A percentile compares a stretch with the other conserved stretches of the same genome.
These are phyloP conservation scores for Hirtodrosophila alboralis DNA, from an alignment of 2,888 invertebrate genomes.

Conservation along the genomic window DNA sequence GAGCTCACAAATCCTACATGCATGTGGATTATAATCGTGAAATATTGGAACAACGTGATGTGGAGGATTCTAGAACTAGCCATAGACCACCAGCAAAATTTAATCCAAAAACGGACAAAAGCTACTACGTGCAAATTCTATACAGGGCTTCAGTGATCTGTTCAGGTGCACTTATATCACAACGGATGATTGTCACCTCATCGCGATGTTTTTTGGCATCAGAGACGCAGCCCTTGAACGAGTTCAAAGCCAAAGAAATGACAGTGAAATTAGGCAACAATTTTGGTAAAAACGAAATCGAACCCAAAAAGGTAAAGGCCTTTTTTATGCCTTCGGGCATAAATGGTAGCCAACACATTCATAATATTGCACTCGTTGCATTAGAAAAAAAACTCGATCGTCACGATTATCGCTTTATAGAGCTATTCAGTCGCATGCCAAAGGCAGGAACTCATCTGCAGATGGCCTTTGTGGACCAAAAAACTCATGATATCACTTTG, in stretches of 20 bases:
- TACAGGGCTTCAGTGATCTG: constrained; percentile 46
- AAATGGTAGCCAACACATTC: neutral
- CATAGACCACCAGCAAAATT: constrained; percentile 5
- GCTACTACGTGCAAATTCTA: constrained; percentile 45
- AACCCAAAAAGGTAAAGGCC: constrained; percentile 13
- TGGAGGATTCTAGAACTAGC: accelerated
- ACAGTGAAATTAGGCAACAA: constrained; percentile 26
- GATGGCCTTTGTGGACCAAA: constrained; percentile 25
- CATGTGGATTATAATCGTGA: constrained; percentile 46
- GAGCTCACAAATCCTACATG: neutral
- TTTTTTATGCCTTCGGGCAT: constrained; percentile 34
- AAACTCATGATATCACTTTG: constrained; percentile 1
- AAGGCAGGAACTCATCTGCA: neutral
- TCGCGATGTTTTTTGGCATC: constrained; percentile 36
- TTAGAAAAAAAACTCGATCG: constrained; percentile 15
- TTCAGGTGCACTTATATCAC: constrained; percentile 42
- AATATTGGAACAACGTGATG: constrained; percentile 7
- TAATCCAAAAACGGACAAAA: constrained; percentile 4
- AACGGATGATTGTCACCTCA: constrained; percentile 54
- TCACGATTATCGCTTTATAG: constrained; percentile 9
- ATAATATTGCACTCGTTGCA: constrained; percentile 34
- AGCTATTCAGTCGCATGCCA: constrained; percentile 4
- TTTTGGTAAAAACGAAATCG: neutral
- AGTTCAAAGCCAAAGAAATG: constrained; percentile 37
- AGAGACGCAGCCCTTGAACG: neutral